phyloP scores from a whole-genome alignment of 2,888 invertebrate genomes.

The Drosophila fungiperda region DNA sequence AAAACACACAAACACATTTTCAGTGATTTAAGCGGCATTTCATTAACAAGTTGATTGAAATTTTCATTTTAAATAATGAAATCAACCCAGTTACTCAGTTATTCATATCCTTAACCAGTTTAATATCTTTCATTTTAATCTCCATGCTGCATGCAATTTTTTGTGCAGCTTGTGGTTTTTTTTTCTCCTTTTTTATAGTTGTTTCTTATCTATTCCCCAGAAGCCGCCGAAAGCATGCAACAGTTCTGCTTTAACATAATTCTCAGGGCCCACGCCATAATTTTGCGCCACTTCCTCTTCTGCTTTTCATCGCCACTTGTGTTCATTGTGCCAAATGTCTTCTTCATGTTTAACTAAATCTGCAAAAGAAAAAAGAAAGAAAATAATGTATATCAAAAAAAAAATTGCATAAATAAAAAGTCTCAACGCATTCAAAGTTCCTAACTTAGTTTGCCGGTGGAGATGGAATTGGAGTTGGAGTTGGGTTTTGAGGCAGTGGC shows the following conservation, averaged over 20 bases:
- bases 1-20: neutral
- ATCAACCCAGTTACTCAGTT: conserved; percentile 28
- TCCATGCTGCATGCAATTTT: conserved; percentile 16
- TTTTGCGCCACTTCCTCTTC: neutral
- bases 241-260: conserved; percentile 40
- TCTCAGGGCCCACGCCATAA: neutral
- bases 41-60: conserved; percentile 67
- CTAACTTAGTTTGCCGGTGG: neutral
- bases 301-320: conserved; percentile 29
- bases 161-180: neutral
- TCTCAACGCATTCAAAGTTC: conserved; percentile 14
- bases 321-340: conserved; percentile 50
- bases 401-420: conserved; percentile 27
- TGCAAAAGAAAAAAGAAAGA: neutral
- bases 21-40: conserved; percentile 16
- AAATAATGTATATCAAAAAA: conserved; percentile 7
- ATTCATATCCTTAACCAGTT: conserved; percentile 54
- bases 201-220: conserved; percentile 3
- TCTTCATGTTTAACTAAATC: conserved; percentile 31
- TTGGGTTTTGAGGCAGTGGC: neutral
- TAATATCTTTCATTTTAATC: conserved; percentile 45
- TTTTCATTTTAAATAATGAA: conserved; percentile 35
- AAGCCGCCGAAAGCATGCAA: conserved; percentile 55
- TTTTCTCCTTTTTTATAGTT: neutral
- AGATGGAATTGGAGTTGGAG: neutral